These are phyloP conservation scores for Drosophila incognita DNA, from an alignment of 2,888 invertebrate genomes.

Conservation along the genomic window DNA sequence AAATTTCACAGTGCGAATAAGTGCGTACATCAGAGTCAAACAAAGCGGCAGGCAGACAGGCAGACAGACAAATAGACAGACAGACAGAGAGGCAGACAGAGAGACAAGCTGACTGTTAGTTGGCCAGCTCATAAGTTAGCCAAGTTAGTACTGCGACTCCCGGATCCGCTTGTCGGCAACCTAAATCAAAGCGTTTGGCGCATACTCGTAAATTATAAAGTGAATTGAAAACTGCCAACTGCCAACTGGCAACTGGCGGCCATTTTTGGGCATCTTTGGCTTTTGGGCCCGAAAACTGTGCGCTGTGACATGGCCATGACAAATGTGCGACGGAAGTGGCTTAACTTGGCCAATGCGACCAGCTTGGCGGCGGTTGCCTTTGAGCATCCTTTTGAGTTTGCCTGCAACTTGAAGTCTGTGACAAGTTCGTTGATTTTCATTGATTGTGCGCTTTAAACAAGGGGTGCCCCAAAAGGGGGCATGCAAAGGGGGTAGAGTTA, in stretches of 20 bases:
- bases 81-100: neutral
- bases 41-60: constrained; percentile 10
- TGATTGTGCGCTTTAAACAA: constrained; percentile 55
- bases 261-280: constrained; percentile 62
- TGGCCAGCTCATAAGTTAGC: constrained; percentile 54
- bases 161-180: constrained; percentile 47
- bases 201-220: constrained; percentile 75
- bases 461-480: neutral
- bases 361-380: constrained; percentile 49
- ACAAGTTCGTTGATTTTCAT: constrained; percentile 64
- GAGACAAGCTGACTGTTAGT: constrained; percentile 4
- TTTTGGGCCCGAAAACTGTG: neutral
- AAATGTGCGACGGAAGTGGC: constrained; percentile 73
- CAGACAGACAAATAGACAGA: neutral
- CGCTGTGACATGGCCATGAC: constrained; percentile 69
- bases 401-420: constrained; percentile 19
- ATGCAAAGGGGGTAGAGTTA: neutral
- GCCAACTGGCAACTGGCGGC: constrained; percentile 12
- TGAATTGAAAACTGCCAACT: constrained; percentile 50
- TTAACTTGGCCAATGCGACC: constrained; percentile 4
- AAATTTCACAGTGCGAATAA: constrained; percentile 55
- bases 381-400: constrained; percentile 21
- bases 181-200: constrained; percentile 70
- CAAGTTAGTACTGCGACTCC: constrained; percentile 22
- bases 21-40: constrained; percentile 40